Conservation (phyloP, 2,888 invertebrate species). For the Eupelmus urozonus region DNA sequence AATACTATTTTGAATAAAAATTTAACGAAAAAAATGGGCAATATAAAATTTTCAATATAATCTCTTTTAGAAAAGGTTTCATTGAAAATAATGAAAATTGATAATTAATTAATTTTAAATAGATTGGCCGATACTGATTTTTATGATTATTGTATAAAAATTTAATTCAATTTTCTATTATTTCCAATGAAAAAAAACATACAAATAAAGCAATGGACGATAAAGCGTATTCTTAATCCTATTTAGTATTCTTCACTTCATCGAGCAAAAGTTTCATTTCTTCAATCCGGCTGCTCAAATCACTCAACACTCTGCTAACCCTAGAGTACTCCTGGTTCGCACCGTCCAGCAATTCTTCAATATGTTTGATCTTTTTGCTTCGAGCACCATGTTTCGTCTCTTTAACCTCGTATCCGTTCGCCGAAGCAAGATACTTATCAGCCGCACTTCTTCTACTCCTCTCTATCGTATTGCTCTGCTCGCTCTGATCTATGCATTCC, state of each 20-base stretch:
- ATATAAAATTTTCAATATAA: no score
- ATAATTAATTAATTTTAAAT: background rate
- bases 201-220: background rate
- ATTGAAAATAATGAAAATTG: slow-evolving; percentile 12
- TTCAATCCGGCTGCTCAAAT: slow-evolving; percentile 61
- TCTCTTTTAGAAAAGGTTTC: slow-evolving; percentile 4
- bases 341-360: slow-evolving; percentile 64
- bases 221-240: background rate
- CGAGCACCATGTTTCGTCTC: slow-evolving; percentile 15
- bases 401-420: slow-evolving; percentile 48
- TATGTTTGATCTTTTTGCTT: slow-evolving; percentile 58
- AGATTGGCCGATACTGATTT: no score
- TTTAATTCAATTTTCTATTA: no score
- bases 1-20: background rate
- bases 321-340: slow-evolving; percentile 62
- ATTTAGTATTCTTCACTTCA: slow-evolving; percentile 57
- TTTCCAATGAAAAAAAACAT: background rate
- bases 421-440: slow-evolving; percentile 67
- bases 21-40: background rate
- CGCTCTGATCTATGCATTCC: slow-evolving; percentile 76
- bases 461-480: slow-evolving; percentile 67
- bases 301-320: slow-evolving; percentile 59
- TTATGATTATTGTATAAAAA: no score
- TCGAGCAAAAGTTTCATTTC: slow-evolving; percentile 63
- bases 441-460: slow-evolving; percentile 73